Base-by-base conservation (phyloP, 2,888 invertebrate species). In the Serrognathus titanus region DNA sequence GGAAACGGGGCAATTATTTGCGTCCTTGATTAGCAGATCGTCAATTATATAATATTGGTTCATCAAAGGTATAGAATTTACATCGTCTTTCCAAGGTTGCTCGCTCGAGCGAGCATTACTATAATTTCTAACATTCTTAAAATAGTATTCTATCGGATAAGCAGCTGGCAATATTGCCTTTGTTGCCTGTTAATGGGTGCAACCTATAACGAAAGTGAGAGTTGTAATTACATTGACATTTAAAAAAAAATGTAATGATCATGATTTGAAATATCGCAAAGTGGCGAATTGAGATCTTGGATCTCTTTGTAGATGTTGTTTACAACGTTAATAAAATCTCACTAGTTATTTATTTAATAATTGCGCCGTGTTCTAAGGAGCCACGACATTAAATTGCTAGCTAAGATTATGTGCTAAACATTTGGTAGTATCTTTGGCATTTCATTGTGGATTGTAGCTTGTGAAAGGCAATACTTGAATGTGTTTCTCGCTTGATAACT, bases 161-260 rank as follows among this genome's bases (percentile, higher is more conserved):
- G 39, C 39, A 39, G 12, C 39, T 11, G 39, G 12, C 10, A 20
- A 43, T 20, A 8, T 43, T 20, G 12, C 43, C 16, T 43, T 43
- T 43, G 16, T 43, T 43, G 16, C 43, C 24, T 3, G 24, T 31
- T 31, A 43, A 16, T 43, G 20, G 43, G 20, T 7, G 43, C 43
- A 43, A 43, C 43, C 43, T 43, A 43, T 43, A 43, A 43, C 43
- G 16, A 43, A 43, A 43, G 43, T 43, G 43, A 43, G 43, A 43
- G 43, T 43, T 11, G 43, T 43, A 11, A 43, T 43, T 43, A 43
- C 43, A 43, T 11, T 43, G 43, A 43, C 43, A 43, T 43, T 43
- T 43, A 7, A n/a, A 11, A 43, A 43, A 43, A 43, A 43, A 10
- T 9, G 6, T 20, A 9, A 13, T 20, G 43, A 20, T 43, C 16